Evolutionary conservation across 2,888 invertebrate genomes (phyloP), one percentile per base, ranked within the genome.

Genomic region (Tyria jacobaeae): DNA sequence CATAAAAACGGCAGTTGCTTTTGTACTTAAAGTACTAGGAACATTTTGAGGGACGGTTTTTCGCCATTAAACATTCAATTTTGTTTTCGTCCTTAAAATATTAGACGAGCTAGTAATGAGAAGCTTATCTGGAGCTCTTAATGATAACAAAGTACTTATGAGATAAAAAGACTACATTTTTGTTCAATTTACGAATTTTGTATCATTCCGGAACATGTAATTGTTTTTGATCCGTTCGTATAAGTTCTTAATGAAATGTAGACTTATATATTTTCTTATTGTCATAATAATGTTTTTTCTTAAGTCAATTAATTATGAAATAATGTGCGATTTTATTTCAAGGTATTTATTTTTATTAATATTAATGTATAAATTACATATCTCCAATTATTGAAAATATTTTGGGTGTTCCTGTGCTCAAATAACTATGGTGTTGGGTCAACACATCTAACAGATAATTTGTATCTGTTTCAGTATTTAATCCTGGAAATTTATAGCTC

Each of bases 101-200:
- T 60, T 60, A 62, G 47, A 69, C 60, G 56, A 35, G 27, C 54
- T 59, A 66, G 54, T 69, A 66, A 72, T 72, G 60, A 59, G 52
- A 35, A 61, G 66, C 70, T 72, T 72, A 72, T 64, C 72, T 62
- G 25, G 39, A 58, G 64, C 66, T 57, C 59, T 73, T 66, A 70
- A 70, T 59, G 62, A 69, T 51, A 62, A 64, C 47, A 61, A 62
- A 73, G 57, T 67, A 51, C 49, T 62, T 49, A 49, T 41, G 56
- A 14, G 54, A 21, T 21, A 61, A 64, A 72, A 60, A 44, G 58
- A 37, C 15, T 49, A 52, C 14, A 24, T 9, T 17, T 55, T 44
- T 55, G 44, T 15, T 34, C 41, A 44, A 34, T 55, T 31, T 44
- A 31, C 14, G 12, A n/a, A n/a, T 54, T 44, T 55, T 54, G 39